Evolutionary conservation across 2,797 vertebrate genomes (phyloP).

Genomic region (Pogonophryne albipinna): DNA sequence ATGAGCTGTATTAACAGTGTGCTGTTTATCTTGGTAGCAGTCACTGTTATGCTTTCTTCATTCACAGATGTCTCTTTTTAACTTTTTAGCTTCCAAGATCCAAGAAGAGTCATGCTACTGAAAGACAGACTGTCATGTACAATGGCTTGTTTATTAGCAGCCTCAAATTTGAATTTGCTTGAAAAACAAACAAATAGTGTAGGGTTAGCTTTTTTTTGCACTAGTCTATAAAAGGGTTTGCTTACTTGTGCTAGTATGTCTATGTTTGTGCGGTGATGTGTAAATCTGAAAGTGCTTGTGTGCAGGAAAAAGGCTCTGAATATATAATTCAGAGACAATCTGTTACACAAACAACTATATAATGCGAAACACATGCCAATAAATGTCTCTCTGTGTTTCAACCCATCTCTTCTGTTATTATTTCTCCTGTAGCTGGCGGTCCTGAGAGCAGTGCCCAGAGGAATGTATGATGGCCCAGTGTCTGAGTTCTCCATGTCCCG

Average conservation of each 20-base stretch:
- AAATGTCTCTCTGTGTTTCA: conserved; percentile 7
- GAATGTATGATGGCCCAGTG: conserved; percentile 97
- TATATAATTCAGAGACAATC: conserved; percentile 46
- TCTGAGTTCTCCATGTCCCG: conserved; percentile 95
- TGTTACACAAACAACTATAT: conserved; percentile 44
- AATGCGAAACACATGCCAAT: conserved; percentile 42
- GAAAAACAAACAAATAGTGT: conserved; percentile 13
- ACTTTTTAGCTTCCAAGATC: conserved; percentile 56
- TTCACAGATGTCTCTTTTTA: conserved; percentile 77
- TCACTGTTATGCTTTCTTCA: conserved; percentile 65
- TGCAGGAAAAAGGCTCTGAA: conserved; percentile 36
- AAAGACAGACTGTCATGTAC: conserved; percentile 35
- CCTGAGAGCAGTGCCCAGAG: conserved; percentile 93
- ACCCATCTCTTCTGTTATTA: neutral
- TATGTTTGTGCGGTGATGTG: conserved; percentile 13
- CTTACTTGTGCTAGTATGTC: conserved; percentile 8
- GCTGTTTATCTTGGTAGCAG: conserved; percentile 76
- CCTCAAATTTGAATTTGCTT: conserved; percentile 25
- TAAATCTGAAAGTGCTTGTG: conserved; percentile 54
- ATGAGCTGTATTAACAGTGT: conserved; percentile 57
- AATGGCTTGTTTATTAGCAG: conserved; percentile 30
- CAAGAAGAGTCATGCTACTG: conserved; percentile 48
- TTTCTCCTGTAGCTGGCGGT: conserved; percentile 89
- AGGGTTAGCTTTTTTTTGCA: conserved; percentile 9
- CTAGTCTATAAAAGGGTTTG: neutral